Evolutionary conservation across 2,797 vertebrate genomes (phyloP).

Genomic region (Scyliorhinus canicula): DNA sequence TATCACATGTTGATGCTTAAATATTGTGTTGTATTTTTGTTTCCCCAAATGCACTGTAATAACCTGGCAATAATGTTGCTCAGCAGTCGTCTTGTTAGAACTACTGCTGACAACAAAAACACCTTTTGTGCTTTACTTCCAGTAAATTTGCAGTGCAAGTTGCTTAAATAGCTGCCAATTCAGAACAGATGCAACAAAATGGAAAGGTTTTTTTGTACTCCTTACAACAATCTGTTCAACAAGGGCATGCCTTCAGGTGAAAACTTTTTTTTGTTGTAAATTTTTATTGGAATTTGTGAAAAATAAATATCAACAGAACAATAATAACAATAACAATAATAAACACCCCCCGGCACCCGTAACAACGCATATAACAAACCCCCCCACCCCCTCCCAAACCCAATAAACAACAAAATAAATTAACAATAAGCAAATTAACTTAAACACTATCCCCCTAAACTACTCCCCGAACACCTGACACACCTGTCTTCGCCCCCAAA

Average conservation of each 20-base stretch:
- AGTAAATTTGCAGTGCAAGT: neutral
- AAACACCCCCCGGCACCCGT: too few relatives aligned
- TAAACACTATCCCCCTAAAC: too few relatives aligned
- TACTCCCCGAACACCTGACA: too few relatives aligned
- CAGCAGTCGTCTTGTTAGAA: neutral
- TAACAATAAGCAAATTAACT: too few relatives aligned
- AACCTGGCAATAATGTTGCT: neutral
- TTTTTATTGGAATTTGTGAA: too few relatives aligned
- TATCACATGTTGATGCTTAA: neutral
- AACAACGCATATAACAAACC: too few relatives aligned
- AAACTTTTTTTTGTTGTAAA: too few relatives aligned
- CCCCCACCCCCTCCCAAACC: too few relatives aligned
- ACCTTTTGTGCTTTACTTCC: neutral
- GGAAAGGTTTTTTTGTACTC: constrained; percentile 34
- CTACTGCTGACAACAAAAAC: neutral
- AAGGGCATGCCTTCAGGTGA: neutral
- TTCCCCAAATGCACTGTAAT: neutral
- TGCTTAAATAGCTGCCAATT: neutral
- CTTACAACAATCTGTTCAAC: neutral
- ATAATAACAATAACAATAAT: too few relatives aligned
- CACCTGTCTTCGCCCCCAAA: too few relatives aligned
- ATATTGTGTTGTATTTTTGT: neutral
- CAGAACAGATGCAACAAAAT: constrained; percentile 42
- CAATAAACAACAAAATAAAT: too few relatives aligned
- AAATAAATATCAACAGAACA: too few relatives aligned